Evolutionary conservation across 2,797 vertebrate genomes (phyloP), one percentile per base, ranked within the genome.

Genomic region (Allobates femoralis): DNA sequence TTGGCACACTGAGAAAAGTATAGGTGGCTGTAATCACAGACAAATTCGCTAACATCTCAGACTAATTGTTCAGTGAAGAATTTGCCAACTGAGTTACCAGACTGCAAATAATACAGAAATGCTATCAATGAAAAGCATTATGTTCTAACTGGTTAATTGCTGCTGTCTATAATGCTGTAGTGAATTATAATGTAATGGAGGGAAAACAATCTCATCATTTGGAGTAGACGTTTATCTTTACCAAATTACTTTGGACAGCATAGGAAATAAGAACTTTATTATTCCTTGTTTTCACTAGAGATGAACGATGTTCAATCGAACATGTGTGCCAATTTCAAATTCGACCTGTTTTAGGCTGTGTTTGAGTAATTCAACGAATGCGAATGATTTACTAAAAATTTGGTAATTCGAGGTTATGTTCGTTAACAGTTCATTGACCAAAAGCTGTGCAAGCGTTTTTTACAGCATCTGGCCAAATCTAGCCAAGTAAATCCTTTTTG

Each of bases 71-170:
- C 50, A 76, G 53, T 76, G 55, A 76, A 55, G 26, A 53, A 6
- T 76, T 30, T 30, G 41, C 10, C 71, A 50, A 74, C 51, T 26
- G 46, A 75, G 73, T 51, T 75, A 75, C 19, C 1, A 75, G 73
- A 53, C 18, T 76, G 74, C 19, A 53, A 76, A 76, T 76, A 7
- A 55, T 76, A 76, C n/a, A 53, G 50, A 76, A 76, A 76, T 55
- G 50, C 73, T 75, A 18, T 78, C 41, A 75, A 75, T 75, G 23
- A 51, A 75, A 75, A 75, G 15, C 50, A 53, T 76, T 76, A 55
- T 53, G 26, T 53, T 32, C n/a, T 76, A 32, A 19, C 46, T 7
- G 5, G 23, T 55, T 53, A 55, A 76, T 55, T 55, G 74, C 50
- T 53, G 46, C 26, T 15, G 53, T 30, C 46, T 21, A 30, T 55